These are phyloP conservation scores for Clavelina lepadiformis DNA, from an alignment of 23 tunicate species.

Conservation along the genomic window DNA sequence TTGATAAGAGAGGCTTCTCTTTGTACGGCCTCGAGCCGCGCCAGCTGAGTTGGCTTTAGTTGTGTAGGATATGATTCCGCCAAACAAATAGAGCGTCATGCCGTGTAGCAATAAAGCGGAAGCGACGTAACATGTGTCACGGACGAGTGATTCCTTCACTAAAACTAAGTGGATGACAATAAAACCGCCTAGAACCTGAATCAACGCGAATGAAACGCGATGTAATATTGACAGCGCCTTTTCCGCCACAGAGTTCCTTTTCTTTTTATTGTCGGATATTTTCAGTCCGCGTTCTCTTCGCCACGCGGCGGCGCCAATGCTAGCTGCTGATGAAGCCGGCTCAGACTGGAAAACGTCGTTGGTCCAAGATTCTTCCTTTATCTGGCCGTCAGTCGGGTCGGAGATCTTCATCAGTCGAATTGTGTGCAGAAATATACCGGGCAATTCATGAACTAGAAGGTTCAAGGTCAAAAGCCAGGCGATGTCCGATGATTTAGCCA, in stretches of 20 bases:
- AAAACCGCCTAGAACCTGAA: slow-evolving; percentile 59
- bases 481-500: slow-evolving; percentile 65
- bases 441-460: slow-evolving; percentile 54
- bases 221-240: slow-evolving; percentile 24
- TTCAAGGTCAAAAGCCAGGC: slow-evolving; percentile 42
- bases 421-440: slow-evolving; percentile 38
- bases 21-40: neutral
- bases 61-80: slow-evolving; percentile 32
- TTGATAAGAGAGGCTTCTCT: slow-evolving; percentile 24
- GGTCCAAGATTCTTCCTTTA: slow-evolving; percentile 35
- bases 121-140: slow-evolving; percentile 56
- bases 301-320: slow-evolving; percentile 78
- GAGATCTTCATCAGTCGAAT: slow-evolving; percentile 37
- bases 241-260: slow-evolving; percentile 10
- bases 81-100: slow-evolving; percentile 46
- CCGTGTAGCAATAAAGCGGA: slow-evolving; percentile 52
- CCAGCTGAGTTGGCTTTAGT: slow-evolving; percentile 29
- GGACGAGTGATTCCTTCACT: slow-evolving; percentile 36
- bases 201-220: slow-evolving; percentile 43
- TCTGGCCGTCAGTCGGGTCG: slow-evolving; percentile 5
- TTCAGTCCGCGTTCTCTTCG: slow-evolving; percentile 51
- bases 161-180: slow-evolving; percentile 34
- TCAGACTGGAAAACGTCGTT: neutral
- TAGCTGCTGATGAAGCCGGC: slow-evolving; percentile 24
- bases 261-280: neutral